phyloP scores from a whole-genome alignment of 2,888 invertebrate species.

The Mimachlamys varia region DNA sequence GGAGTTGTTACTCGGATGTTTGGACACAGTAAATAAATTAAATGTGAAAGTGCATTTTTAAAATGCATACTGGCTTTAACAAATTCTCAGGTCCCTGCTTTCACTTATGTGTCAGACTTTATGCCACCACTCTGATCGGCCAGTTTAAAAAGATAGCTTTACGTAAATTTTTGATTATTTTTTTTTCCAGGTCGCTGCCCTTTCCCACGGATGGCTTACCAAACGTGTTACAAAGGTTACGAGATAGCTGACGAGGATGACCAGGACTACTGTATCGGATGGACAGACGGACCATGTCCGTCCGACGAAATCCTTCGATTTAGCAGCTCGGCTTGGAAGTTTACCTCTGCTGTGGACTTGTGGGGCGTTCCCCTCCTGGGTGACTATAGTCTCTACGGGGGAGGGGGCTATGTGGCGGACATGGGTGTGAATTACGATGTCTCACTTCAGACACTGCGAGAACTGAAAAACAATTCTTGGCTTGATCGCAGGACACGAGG shows the following conservation, averaged over 20 bases:
- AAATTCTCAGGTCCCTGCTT: too few species aligned
- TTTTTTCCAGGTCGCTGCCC: neutral
- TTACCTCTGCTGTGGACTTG: constrained; percentile 50
- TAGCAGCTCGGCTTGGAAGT: constrained; percentile 56
- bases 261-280: constrained; percentile 50
- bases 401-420: constrained; percentile 65
- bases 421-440: constrained; percentile 52
- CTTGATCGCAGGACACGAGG: constrained; percentile 73
- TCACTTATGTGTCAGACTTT: too few species aligned
- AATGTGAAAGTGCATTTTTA: too few species aligned
- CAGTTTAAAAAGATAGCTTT: too few species aligned
- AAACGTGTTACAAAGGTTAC: constrained; percentile 51
- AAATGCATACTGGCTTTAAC: too few species aligned
- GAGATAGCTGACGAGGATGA: constrained; percentile 48
- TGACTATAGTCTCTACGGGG: constrained; percentile 53
- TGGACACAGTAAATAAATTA: too few species aligned
- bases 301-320: constrained; percentile 38
- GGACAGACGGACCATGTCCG: constrained; percentile 42
- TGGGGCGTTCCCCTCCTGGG: constrained; percentile 58
- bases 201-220: neutral
- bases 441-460: constrained; percentile 39
- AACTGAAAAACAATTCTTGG: constrained; percentile 65
- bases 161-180: too few species aligned
- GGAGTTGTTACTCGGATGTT: too few species aligned
- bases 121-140: too few species aligned